Evolutionary conservation across 2,888 invertebrate genomes (phyloP), one percentile per base, ranked within the genome.

Genomic region (Acleris cristana): DNA sequence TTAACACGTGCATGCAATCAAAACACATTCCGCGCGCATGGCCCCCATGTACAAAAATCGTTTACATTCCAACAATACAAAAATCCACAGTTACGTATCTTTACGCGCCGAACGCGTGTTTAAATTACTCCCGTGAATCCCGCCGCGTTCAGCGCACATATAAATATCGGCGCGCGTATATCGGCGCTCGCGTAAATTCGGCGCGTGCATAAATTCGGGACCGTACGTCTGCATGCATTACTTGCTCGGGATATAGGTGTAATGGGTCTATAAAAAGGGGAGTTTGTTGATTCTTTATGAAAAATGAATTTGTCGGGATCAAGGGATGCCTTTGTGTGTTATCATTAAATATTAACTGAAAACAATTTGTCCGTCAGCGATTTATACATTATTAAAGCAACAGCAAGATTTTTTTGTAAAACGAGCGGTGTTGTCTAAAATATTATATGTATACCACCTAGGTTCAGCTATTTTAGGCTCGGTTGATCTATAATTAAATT

Each of bases 201-300:
- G 6, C 55, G 57, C 57, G 57, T 45, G 51, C 51, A 57, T 53
- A 53, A 58, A 58, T 58, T 57, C 45, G 12, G 26, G 18, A 21
- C 16, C 57, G 44, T n/a, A 18, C n/a, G 49, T 18, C 18, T 30
- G 58, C 58, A 23, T 48, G 48, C 26, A 55, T 26, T 45, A 48
- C 58, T 21, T 18, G 14, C 14, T 40, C 18, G 19, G 19, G 51
- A 19, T 18, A 18, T 18, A n/a, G 51, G 18, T 51, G 19, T 51
- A 48, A 48, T 48, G 48, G 48, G 16, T 48, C 51, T 51, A 51
- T 51, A 51, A 51, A 51, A 51, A 49, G 18, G 18, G 49, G 49
- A 48, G 48, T 48, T 16, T 48, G 48, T 7, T n/a, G 40, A 14
- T 40, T 14, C 14, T 14, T 40, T 40, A 40, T 40, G 48, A 18